These are phyloP conservation scores for Hormaphis cornu DNA, from an alignment of 1,140 invertebrate species.

Conservation along the genomic window DNA sequence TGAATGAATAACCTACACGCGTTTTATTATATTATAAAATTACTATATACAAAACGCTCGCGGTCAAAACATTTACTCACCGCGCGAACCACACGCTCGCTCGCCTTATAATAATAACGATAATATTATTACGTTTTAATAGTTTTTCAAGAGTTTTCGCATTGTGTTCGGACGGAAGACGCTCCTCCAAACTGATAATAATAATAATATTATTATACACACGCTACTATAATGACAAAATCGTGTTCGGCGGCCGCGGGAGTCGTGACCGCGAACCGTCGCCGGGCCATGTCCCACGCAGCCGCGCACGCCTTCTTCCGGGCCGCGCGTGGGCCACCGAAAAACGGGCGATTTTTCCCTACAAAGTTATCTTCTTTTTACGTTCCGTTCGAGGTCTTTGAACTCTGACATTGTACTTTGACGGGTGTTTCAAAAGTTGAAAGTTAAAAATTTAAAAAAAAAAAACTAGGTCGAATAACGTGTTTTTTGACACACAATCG, in stretches of 20 bases:
- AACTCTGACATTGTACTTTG: too few relatives aligned
- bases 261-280: slow-evolving; percentile 25
- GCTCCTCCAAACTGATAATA: not conserved
- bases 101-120: not conserved
- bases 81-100: not conserved
- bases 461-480: too few relatives aligned
- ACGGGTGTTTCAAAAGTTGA: too few relatives aligned
- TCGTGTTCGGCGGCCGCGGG: slow-evolving; percentile 28
- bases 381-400: too few relatives aligned
- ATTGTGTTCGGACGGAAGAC: not conserved
- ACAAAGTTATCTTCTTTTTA: too few relatives aligned
- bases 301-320: slow-evolving; percentile 16
- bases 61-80: slow-evolving; percentile 1
- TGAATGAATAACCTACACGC: too few relatives aligned
- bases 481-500: too few relatives aligned
- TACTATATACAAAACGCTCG: not conserved
- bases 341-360: not conserved
- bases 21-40: too few relatives aligned
- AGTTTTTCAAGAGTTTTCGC: slow-evolving; percentile 18
- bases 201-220: too few relatives aligned
- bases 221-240: slow-evolving; percentile 13
- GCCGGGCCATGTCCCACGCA: slow-evolving; percentile 7
- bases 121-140: not conserved
- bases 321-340: slow-evolving; percentile 8
- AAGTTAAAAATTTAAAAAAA: too few relatives aligned